Base-by-base conservation (phyloP, 2,888 invertebrate genomes). In the Geotrupes spiniger region DNA sequence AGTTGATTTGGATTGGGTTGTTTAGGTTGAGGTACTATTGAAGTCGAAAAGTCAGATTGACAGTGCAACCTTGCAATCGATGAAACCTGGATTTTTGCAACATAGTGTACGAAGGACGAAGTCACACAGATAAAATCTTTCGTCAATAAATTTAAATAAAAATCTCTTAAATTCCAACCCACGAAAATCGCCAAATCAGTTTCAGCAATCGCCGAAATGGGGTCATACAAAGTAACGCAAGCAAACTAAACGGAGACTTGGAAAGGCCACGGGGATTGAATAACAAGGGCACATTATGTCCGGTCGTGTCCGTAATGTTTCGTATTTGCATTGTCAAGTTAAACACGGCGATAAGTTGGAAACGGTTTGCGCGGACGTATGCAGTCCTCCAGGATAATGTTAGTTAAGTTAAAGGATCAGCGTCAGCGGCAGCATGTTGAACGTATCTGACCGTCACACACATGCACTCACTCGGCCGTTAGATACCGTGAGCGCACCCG, bases 371-470 rank as follows among this genome's bases (percentile, higher is more conserved):
- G 44, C 21, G 46, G 45, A 41, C 53, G 49, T 54, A 56, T 51
- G 52, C 52, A 50, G 51, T 53, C 54, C 54, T 54, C 36, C 53
- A 54, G 58, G 57, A 60, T 63, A 55, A 57, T 48, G 51, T 36
- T 50, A 62, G 21, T 21, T 21, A 63, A 43, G 64, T 66, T 64
- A 63, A 63, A 63, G 62, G 63, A 65, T 66, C 62, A 65, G 53
- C 62, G 63, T 63, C 66, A 66, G 56, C 15, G 27, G 49, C 49
- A 53, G 57, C 58, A 63, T 10, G 65, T 65, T 66, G 64, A 63
- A 66, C 64, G 64, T 66, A 65, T 65, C 63, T 63, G 65, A 66
- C 60, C 64, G 65, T 65, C 59, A 61, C 63, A 61, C 62, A 65
- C 21, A 21, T 21, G 21, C 21, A 21, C 6, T 4, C 21, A 21